These are phyloP conservation scores for Hirundo rustica DNA, from an alignment of 2,797 vertebrate genomes.

Conservation along the genomic window DNA sequence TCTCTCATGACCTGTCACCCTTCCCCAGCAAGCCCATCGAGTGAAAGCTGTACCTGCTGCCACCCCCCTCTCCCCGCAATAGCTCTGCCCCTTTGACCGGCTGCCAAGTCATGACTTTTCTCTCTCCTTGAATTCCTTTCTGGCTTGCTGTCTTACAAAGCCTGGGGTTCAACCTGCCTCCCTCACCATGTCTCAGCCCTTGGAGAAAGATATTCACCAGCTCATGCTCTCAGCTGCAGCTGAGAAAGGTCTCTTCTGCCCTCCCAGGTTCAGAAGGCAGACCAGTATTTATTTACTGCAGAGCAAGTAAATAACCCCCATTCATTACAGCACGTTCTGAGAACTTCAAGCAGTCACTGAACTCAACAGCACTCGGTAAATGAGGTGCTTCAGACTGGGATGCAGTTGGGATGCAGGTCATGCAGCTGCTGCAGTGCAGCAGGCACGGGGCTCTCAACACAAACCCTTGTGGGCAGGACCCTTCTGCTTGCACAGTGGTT, in stretches of 20 bases:
- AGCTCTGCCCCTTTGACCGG: neutral
- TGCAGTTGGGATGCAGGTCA: neutral
- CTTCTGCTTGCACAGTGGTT: accelerated
- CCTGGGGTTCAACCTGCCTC: neutral
- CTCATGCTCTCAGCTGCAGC: neutral
- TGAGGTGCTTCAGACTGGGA: neutral
- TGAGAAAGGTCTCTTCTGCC: neutral
- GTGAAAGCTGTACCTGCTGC: neutral
- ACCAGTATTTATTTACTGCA: neutral
- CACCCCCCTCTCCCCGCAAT: accelerated
- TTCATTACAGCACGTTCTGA: neutral
- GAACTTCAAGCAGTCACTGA: neutral
- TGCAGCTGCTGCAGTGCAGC: neutral
- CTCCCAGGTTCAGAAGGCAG: neutral
- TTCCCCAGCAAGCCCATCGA: neutral
- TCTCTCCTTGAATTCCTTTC: neutral
- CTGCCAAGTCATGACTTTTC: neutral
- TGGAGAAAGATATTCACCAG: neutral
- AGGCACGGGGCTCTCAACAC: neutral
- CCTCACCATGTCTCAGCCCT: neutral
- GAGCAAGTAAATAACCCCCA: neutral
- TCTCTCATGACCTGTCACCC: neutral
- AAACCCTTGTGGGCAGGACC: neutral
- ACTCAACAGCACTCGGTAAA: neutral
- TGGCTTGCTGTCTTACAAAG: neutral